Evolutionary conservation across 1,140 invertebrate species (phyloP), one percentile per base, ranked within the genome.

Genomic region (Aphelinus atriplicis): DNA sequence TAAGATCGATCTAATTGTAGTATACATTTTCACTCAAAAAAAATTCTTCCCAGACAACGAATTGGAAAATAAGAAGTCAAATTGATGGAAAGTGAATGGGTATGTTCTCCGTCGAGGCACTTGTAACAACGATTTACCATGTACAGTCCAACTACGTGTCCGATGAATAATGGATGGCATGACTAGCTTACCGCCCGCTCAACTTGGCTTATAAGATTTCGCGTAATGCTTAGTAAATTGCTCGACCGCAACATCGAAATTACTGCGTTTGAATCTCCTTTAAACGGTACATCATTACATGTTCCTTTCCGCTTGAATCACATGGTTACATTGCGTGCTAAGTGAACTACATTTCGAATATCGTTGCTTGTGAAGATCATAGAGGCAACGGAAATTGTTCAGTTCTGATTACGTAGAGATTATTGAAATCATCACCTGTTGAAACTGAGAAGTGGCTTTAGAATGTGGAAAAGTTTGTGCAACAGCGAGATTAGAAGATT

Each of bases 121-220:
- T 57, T 46, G 55, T 26, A 70, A 7, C 60, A 62, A 46, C 60
- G 60, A 62, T 43, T 46, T 42, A 43, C 50, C 48, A 43, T 43
- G 64, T 66, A 56, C 45, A 65, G 51, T 10, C 46, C 42, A 45
- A 43, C 6, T 64, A 83, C 85, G 78, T 84, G 76, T 80, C 79
- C 82, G 82, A 86, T 86, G 84, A 86, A 88, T 87, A 86, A 87
- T 87, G 83, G 81, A 87, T 86, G 80, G 79, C 79, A 84, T 82
- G 84, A 81, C 79, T 77, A 80, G 78, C 79, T 79, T 74, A 83
- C 84, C 79, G 80, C 78, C 70, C 78, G 71, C 78, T 68, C 75
- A 71, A 79, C 81, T 82, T 79, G 58, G 80, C 77, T 80, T 81
- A 81, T 84, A 84, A 82, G 81, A 84, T 81, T 82, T 82, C 77